Evolutionary conservation across 2,888 invertebrate genomes (phyloP).

Genomic region (Melangyna quadrimaculata): DNA sequence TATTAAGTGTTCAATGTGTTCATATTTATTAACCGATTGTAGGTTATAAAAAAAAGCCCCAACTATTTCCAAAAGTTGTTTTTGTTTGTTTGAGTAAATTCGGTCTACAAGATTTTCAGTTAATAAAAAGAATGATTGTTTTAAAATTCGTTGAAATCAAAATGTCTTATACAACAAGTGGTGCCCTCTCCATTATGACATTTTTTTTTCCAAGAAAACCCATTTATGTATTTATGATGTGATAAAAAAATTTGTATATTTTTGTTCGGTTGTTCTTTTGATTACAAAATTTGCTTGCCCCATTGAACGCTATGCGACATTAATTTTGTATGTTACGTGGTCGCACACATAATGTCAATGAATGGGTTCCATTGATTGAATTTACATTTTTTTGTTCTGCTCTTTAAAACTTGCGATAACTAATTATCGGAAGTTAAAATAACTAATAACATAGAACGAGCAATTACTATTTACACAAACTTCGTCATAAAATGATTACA

Average conservation of each 20-base stretch:
- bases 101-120: neutral
- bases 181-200: neutral
- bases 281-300: neutral
- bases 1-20: no score
- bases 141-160: neutral
- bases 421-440: constrained; percentile 51
- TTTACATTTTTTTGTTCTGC: neutral
- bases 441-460: neutral
- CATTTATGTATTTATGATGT: no score
- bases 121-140: neutral
- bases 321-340: constrained; percentile 22
- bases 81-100: neutral
- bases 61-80: no score
- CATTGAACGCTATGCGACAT: neutral
- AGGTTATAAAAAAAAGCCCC: no score
- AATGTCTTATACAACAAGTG: neutral
- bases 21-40: no score
- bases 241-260: neutral
- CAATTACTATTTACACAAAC: constrained; percentile 16
- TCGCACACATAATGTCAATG: constrained; percentile 17
- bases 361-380: constrained; percentile 52
- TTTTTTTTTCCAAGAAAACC: neutral
- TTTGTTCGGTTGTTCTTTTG: neutral
- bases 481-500: constrained; percentile 35
- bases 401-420: constrained; percentile 32